Conservation (phyloP, 2,113 vertebrate species). For the Arvicanthis niloticus region DNA sequence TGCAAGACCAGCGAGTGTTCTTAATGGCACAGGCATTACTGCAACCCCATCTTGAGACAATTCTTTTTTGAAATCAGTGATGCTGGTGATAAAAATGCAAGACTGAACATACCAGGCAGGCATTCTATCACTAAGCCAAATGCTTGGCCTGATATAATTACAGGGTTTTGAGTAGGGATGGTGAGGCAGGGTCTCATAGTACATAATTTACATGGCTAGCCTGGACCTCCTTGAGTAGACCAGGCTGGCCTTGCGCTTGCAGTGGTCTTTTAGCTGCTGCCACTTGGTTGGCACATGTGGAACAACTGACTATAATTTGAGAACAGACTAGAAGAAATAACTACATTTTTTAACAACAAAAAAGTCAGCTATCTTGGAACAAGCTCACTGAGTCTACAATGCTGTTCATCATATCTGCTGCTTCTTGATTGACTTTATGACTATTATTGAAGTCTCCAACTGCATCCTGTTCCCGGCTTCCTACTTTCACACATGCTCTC, state of each 20-base stretch:
- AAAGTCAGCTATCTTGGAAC: neutral
- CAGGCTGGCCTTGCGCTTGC: neutral
- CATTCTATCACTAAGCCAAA: neutral
- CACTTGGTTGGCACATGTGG: neutral
- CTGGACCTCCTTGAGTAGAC: neutral
- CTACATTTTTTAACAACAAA: neutral
- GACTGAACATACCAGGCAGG: neutral
- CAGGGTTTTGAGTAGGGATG: neutral
- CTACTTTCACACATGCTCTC: too few species aligned
- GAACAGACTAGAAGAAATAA: neutral
- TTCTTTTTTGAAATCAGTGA: neutral
- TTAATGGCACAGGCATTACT: too few species aligned
- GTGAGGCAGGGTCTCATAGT: neutral
- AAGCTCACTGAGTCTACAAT: neutral
- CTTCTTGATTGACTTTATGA: neutral
- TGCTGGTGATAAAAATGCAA: neutral
- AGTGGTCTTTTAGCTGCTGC: neutral
- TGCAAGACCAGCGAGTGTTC: neutral
- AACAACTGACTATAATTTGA: neutral
- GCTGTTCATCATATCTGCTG: neutral
- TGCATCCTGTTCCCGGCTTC: neutral
- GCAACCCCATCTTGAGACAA: neutral
- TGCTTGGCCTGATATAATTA: neutral
- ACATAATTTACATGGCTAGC: neutral
- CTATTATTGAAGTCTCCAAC: neutral